Evolutionary conservation across 1,140 invertebrate species (phyloP).

Genomic region (Drosophila gunungcola): DNA sequence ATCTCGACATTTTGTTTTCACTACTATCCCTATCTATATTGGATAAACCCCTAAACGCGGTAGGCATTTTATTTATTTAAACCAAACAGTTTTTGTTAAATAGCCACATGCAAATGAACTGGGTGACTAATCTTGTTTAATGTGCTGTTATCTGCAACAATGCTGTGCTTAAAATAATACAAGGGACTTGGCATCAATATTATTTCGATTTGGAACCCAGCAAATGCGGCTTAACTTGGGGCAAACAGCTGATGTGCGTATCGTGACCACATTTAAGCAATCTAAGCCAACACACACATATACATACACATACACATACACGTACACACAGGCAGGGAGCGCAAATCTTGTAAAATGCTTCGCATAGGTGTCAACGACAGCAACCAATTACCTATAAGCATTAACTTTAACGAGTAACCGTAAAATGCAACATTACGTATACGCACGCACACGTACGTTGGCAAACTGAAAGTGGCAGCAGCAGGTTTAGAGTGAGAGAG

Average conservation of each 20-base stretch:
- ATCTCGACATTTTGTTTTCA: too few relatives aligned
- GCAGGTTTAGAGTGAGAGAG: constrained; percentile 3
- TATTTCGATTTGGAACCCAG: constrained; percentile 8
- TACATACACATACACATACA: constrained; percentile 18
- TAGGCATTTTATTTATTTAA: not conserved
- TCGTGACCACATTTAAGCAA: constrained; percentile 42
- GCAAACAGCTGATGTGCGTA: constrained; percentile 69
- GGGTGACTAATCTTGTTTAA: not conserved
- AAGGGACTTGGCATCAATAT: constrained; percentile 1
- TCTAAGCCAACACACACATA: constrained; percentile 13
- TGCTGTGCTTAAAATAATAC: too few relatives aligned
- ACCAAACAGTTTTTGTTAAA: not conserved
- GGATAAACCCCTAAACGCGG: not conserved
- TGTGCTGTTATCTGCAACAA: too few relatives aligned
- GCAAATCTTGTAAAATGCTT: constrained; percentile 64
- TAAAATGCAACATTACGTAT: constrained; percentile 67
- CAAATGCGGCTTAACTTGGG: constrained; percentile 11
- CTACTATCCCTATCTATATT: not conserved
- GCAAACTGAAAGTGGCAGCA: not conserved
- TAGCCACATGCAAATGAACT: not conserved
- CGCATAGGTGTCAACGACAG: constrained; percentile 59
- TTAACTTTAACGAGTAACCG: constrained; percentile 67
- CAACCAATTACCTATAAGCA: constrained; percentile 65
- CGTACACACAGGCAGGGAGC: constrained; percentile 10
- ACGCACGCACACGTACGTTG: constrained; percentile 30